These are phyloP conservation scores for Drosophila asahinai DNA, from an alignment of 1,140 invertebrate species.

Conservation along the genomic window DNA sequence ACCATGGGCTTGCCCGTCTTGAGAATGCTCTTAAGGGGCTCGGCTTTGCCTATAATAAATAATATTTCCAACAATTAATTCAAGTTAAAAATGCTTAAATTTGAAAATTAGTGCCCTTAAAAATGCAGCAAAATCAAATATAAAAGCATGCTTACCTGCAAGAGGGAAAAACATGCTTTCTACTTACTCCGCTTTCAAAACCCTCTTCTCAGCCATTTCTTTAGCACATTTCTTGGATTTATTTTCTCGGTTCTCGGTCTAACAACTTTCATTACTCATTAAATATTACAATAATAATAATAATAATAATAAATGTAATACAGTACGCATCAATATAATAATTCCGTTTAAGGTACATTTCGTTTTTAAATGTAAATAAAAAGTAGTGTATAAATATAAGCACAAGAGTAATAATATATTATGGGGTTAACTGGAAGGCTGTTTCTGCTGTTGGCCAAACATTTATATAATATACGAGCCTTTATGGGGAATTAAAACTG, in stretches of 20 bases:
- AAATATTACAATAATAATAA: conserved; percentile 65
- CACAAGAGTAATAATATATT: conserved; percentile 48
- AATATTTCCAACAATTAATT: background rate
- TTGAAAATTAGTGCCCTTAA: background rate
- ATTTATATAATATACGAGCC: conserved; percentile 5
- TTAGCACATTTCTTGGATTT: conserved; percentile 70
- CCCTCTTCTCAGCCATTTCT: background rate
- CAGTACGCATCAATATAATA: conserved; percentile 63
- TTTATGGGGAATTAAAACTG: conserved; percentile 38
- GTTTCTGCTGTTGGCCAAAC: conserved; percentile 17
- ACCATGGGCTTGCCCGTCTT: conserved; percentile 84
- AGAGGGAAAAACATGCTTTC: conserved; percentile 14
- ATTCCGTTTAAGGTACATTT: conserved; percentile 77
- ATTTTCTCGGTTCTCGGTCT: conserved; percentile 60
- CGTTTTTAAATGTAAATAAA: conserved; percentile 67
- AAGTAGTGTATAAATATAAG: conserved; percentile 66
- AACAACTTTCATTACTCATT: conserved; percentile 69
- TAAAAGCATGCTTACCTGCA: conserved; percentile 3
- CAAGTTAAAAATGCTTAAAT: background rate
- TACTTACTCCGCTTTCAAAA: conserved; percentile 41
- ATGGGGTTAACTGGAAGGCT: conserved; percentile 41
- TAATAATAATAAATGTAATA: conserved; percentile 62
- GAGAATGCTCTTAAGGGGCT: conserved; percentile 85
- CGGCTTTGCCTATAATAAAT: conserved; percentile 37
- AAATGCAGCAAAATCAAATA: conserved; percentile 13